phyloP scores from a whole-genome alignment of 2,888 invertebrate species.

The Onthophagus sagittarius region DNA sequence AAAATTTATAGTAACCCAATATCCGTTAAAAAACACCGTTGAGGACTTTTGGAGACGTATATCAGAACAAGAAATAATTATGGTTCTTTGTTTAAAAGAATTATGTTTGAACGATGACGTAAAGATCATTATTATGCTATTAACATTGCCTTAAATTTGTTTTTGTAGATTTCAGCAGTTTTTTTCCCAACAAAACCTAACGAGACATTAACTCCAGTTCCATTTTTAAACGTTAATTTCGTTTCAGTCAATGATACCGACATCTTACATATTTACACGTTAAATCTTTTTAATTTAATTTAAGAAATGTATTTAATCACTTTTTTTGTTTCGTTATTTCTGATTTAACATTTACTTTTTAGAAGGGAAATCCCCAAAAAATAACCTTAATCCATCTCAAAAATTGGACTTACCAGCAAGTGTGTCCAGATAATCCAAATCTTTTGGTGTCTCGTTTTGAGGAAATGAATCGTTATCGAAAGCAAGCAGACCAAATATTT shows the following conservation, averaged over 20 bases:
- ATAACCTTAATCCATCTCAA: constrained; percentile 30
- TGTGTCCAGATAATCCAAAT: constrained; percentile 33
- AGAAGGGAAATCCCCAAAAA: not conserved
- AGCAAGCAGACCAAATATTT: constrained; percentile 39
- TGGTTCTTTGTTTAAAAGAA: constrained; percentile 47
- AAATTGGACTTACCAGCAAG: constrained; percentile 38
- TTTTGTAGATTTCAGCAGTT: constrained; percentile 18
- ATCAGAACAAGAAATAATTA: constrained; percentile 42
- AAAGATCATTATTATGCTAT: constrained; percentile 24
- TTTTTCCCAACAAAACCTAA: constrained; percentile 30
- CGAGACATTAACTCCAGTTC: constrained; percentile 15
- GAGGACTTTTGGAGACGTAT: constrained; percentile 51
- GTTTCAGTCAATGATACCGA: constrained; percentile 23
- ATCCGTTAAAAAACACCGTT: constrained; percentile 48
- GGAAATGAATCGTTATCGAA: constrained; percentile 39
- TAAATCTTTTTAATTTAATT: not conserved
- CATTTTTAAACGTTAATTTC: constrained; percentile 16
- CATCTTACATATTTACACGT: constrained; percentile 27
- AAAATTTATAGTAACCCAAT: constrained; percentile 49
- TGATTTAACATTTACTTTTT: not conserved
- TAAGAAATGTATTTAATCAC: not conserved
- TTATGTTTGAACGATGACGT: constrained; percentile 43
- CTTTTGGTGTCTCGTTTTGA: constrained; percentile 44
- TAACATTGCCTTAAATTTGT: not conserved
- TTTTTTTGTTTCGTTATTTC: not conserved